Base-by-base conservation (phyloP, 1,140 invertebrate species). In the Pseudomyrmex concolor region DNA sequence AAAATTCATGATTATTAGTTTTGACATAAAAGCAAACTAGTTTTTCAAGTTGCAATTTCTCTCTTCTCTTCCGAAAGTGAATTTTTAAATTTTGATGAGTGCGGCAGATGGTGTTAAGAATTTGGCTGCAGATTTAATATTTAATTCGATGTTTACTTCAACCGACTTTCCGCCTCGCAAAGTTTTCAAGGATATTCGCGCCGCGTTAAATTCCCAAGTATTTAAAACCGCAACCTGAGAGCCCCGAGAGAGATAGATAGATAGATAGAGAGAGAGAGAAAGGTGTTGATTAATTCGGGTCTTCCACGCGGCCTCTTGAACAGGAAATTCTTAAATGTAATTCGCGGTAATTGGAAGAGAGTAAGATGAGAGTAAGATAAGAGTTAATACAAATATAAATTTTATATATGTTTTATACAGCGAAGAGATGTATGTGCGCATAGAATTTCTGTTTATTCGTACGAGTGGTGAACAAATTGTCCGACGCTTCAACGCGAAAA, bases 251-350 rank as follows among this genome's bases (percentile, higher is more conserved):
- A 34, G 25, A 34, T n/a, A n/a, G n/a, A n/a, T n/a, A n/a, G n/a
- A n/a, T n/a, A n/a, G n/a, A n/a, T n/a, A n/a, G 5, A 34, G 34
- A 34, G 34, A 34, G 34, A 34, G 34, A 34, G 34, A 34, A 1
- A 34, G 34, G 34, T 34, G 34, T 34, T 34, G 4, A n/a, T 73
- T 63, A 73, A 73, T 74, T 82, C 12, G 54, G 17, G 17, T 62
- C 59, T 82, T 82, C 25, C 13, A 19, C 34, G 34, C 48, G 19
- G 7, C 22, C 17, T 73, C 25, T 45, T 19, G 54, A 66, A 60
- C 48, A 64, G 59, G 68, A 84, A 88, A 78, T 78, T 83, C 84
- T 83, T 81, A 62, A 60, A 71, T 22, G 84, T 84, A 86, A 88
- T 88, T 78, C 54, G 72, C 82, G 25, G 77, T 88, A 86, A 88